These are phyloP conservation scores for Blastomussa wellsi DNA, from an alignment of 92 coral and sea anemone species.

Conservation along the genomic window DNA sequence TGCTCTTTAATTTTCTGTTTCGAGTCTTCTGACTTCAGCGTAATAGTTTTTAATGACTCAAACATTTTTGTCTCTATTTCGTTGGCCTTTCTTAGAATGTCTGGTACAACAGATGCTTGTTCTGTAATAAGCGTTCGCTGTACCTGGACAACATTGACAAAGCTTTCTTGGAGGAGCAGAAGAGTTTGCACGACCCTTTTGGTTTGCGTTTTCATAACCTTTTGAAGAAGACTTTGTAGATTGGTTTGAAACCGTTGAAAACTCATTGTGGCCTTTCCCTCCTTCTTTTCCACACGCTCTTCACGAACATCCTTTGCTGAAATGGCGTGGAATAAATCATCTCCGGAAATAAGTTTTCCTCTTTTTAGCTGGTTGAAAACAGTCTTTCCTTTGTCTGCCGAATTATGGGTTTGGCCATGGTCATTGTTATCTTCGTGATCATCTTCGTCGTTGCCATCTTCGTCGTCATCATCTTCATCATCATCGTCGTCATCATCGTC, in stretches of 20 bases:
- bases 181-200: constrained; percentile 45
- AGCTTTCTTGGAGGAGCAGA: constrained; percentile 42
- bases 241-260: constrained; percentile 50
- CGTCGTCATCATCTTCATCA: constrained; percentile 14
- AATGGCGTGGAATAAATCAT: constrained; percentile 59
- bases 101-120: constrained; percentile 21
- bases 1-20: not conserved
- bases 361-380: constrained; percentile 53
- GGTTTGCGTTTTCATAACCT: constrained; percentile 44
- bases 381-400: constrained; percentile 29
- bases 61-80: constrained; percentile 19
- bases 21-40: not conserved
- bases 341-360: constrained; percentile 15
- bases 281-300: not conserved
- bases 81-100: constrained; percentile 2
- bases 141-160: constrained; percentile 40
- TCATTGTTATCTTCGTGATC: not conserved
- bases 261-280: constrained; percentile 35
- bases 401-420: not conserved
- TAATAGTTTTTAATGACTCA: not conserved
- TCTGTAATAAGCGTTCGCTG: constrained; percentile 22
- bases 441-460: not conserved
- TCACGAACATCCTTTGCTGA: constrained; percentile 53
- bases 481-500: not conserved
- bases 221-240: constrained; percentile 43